Conservation (phyloP, 2,797 vertebrate species). For the Aeoliscus strigatus region DNA sequence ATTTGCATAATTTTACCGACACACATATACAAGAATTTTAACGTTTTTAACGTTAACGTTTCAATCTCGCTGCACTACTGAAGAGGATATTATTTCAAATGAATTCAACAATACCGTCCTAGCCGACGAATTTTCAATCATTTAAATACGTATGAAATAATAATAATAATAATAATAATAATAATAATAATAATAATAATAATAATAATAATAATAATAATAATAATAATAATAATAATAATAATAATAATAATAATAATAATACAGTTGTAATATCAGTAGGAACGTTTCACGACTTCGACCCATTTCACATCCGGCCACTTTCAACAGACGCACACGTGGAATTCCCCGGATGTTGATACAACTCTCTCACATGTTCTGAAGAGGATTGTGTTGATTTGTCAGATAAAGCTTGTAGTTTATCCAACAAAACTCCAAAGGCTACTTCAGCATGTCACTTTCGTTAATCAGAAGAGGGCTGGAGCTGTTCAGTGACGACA, state of each 20-base stretch:
- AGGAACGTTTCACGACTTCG: constrained; percentile 13
- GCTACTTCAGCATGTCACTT: constrained; percentile 58
- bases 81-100: too few species aligned
- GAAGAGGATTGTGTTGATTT: background rate
- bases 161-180: background rate
- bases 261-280: background rate
- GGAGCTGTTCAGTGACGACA: constrained; percentile 64
- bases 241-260: too few species aligned
- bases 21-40: too few species aligned
- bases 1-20: too few species aligned
- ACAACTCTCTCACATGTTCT: constrained; percentile 2
- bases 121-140: too few species aligned
- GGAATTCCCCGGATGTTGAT: constrained; percentile 37
- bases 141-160: too few species aligned
- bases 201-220: background rate
- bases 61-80: too few species aligned
- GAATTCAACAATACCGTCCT: too few species aligned
- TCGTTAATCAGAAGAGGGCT: constrained; percentile 72
- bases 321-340: constrained; percentile 1
- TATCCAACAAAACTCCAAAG: background rate
- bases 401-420: rapidly evolving
- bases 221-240: background rate
- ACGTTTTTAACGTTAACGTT: too few species aligned
- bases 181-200: background rate
- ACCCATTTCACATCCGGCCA: constrained; percentile 4